Conservation (phyloP, 1,140 invertebrate species). For the Dendroctonus valens region DNA sequence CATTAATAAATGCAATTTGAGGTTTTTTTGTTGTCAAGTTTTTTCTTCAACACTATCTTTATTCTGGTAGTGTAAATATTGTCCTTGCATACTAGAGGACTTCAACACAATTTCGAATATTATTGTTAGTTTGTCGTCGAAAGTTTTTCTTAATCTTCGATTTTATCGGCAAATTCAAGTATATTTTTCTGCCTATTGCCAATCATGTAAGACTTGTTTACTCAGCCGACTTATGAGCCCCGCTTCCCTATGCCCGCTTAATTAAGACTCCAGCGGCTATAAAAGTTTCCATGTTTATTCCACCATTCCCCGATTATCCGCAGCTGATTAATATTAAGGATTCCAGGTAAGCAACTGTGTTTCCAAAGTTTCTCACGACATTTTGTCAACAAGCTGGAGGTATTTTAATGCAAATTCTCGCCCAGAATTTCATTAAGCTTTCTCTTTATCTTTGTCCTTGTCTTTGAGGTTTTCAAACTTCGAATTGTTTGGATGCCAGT, state of each 20-base stretch:
- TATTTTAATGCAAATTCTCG: constrained; percentile 5
- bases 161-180: too few species aligned
- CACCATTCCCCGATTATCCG: background rate
- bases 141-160: too few species aligned
- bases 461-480: constrained; percentile 2
- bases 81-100: too few species aligned
- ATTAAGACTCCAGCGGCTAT: background rate
- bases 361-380: constrained; percentile 3
- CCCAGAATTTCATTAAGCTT: background rate
- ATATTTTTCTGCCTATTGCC: too few species aligned
- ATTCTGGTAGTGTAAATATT: too few species aligned
- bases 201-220: too few species aligned
- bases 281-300: background rate
- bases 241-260: background rate
- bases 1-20: too few species aligned
- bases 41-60: too few species aligned
- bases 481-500: background rate
- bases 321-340: constrained; percentile 1
- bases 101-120: too few species aligned
- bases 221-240: too few species aligned
- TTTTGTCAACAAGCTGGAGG: constrained; percentile 3
- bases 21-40: too few species aligned
- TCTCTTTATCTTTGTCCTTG: background rate
- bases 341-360: constrained; percentile 1
- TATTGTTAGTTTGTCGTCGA: too few species aligned